A percentile compares a stretch with the other conserved stretches of the same genome.
Conservation (phyloP, 35 echinoderm and acorn worm genomes). For the Chiridota heheva region DNA sequence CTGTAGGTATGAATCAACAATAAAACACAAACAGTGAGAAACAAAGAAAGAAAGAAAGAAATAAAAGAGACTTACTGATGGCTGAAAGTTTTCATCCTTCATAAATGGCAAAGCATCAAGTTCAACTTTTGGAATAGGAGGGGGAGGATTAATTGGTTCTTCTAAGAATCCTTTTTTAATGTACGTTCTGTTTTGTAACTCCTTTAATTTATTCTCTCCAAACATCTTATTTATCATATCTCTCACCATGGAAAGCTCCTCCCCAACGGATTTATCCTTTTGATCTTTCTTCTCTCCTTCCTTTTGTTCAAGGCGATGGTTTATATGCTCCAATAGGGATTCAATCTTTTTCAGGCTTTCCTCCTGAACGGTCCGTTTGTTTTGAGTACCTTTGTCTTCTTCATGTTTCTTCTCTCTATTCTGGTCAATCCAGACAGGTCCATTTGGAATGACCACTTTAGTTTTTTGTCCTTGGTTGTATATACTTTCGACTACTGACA, state of each 20-base stretch:
- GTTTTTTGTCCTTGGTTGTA: neutral
- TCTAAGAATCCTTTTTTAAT: constrained; percentile 31
- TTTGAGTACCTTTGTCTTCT: too few species aligned
- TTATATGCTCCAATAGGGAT: neutral
- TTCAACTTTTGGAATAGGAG: constrained; percentile 13
- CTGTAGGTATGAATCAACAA: too few species aligned
- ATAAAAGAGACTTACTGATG: constrained; percentile 26
- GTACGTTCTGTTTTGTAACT: too few species aligned
- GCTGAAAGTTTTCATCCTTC: constrained; percentile 1
- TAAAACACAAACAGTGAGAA: too few species aligned
- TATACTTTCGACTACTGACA: neutral
- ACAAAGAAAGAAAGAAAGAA: too few species aligned
- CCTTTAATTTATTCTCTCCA: too few species aligned
- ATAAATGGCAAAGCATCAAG: constrained; percentile 30
- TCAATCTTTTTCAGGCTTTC: constrained; percentile 24
- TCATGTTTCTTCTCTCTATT: neutral
- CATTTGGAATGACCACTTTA: neutral
- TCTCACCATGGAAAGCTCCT: too few species aligned
- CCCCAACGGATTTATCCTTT: too few species aligned
- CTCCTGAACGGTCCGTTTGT: too few species aligned
- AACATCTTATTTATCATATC: too few species aligned
- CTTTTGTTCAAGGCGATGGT: constrained; percentile 16
- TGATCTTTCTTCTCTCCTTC: neutral
- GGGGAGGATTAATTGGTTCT: constrained; percentile 9
- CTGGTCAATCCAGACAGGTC: neutral